Conservation (phyloP, 2,888 invertebrate genomes). For the Zygogramma bicolorata region DNA sequence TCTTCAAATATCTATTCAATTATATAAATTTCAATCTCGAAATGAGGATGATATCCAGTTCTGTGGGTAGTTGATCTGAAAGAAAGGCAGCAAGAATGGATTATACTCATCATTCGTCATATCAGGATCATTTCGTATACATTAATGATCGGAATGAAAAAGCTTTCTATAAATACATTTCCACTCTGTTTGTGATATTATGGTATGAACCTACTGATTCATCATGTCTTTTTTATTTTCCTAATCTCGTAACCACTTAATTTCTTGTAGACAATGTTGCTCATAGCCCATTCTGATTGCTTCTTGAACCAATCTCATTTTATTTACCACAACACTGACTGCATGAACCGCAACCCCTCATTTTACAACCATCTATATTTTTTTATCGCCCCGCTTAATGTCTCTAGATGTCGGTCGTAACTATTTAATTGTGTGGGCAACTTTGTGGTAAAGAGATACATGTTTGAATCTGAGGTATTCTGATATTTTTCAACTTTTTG, state of each 20-base stretch:
- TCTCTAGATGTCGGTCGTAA: not conserved
- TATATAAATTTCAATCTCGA: too few relatives aligned
- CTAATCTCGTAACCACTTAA: too few relatives aligned
- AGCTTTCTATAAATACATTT: not conserved
- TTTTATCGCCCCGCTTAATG: slow-evolving; percentile 9
- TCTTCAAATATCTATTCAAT: too few relatives aligned
- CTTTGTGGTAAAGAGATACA: not conserved
- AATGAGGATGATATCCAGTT: too few relatives aligned
- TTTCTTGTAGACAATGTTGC: not conserved
- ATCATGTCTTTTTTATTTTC: too few relatives aligned
- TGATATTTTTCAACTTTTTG: too few relatives aligned
- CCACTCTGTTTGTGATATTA: not conserved
- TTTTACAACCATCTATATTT: slow-evolving; percentile 5
- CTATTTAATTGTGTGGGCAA: not conserved
- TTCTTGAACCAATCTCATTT: not conserved
- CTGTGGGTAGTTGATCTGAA: too few relatives aligned
- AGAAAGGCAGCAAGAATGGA: too few relatives aligned
- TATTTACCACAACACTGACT: not conserved
- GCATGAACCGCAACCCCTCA: not conserved
- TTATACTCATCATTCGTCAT: too few relatives aligned
- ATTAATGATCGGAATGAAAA: too few relatives aligned
- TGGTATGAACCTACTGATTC: not conserved
- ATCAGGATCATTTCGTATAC: too few relatives aligned
- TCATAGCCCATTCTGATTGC: not conserved
- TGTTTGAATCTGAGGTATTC: too few relatives aligned